Percentiles rank a stretch among this genome's conserved stretches.
Evolutionary conservation across 2,888 invertebrate genomes (phyloP).

Genomic region (Strigamia crassipes): DNA sequence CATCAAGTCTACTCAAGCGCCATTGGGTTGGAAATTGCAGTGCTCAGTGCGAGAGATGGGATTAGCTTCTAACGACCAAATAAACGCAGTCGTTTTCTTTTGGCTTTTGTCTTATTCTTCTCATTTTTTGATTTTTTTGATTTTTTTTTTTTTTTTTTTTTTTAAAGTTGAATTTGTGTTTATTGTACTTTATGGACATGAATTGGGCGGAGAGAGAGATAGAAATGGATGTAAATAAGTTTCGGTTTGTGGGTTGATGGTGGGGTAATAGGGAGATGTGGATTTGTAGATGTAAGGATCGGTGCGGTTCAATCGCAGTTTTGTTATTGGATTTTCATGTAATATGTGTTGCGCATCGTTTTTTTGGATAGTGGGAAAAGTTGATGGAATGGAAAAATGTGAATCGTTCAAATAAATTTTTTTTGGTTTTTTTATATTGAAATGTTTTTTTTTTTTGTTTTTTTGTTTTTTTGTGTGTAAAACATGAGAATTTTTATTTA

Average conservation of each 20-base stretch:
- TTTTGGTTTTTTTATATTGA: background rate
- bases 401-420: background rate
- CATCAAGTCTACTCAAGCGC: conserved; percentile 5
- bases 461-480: background rate
- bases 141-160: too few relatives aligned
- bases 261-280: too few relatives aligned
- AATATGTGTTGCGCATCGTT: background rate
- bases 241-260: background rate
- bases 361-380: background rate
- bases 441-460: background rate
- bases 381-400: background rate
- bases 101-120: conserved; percentile 5
- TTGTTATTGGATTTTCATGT: background rate
- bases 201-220: conserved; percentile 19
- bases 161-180: background rate
- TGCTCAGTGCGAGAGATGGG: conserved; percentile 6
- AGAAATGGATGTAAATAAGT: background rate
- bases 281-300: too few relatives aligned
- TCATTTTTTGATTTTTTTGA: background rate
- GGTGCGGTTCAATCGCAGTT: background rate
- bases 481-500: too few relatives aligned
- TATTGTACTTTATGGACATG: background rate
- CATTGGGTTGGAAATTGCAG: conserved; percentile 15
- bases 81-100: background rate
- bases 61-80: background rate